These are phyloP conservation scores for Bombyx mori DNA, from an alignment of 1,140 invertebrate species.

Conservation along the genomic window DNA sequence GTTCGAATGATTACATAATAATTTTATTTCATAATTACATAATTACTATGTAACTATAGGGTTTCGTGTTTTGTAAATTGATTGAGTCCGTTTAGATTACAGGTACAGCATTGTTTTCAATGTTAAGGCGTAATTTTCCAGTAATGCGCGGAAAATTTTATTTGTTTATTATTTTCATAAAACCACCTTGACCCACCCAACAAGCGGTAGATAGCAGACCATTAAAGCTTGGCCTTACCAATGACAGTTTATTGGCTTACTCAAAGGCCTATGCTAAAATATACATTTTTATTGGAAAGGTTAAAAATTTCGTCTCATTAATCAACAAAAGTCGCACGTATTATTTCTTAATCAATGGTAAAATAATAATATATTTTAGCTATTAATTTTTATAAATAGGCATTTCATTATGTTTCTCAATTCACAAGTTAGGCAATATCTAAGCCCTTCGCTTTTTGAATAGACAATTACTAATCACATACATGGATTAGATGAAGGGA, in stretches of 20 bases:
- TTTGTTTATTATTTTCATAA: constrained; percentile 27
- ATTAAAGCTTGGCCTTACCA: constrained; percentile 35
- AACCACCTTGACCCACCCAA: constrained; percentile 33
- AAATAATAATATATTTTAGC: neutral
- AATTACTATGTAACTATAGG: no score
- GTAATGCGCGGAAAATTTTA: no score
- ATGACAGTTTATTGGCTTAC: constrained; percentile 40
- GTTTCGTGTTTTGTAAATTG: no score
- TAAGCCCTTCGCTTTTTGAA: neutral
- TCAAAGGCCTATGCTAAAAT: neutral
- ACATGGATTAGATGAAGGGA: no score
- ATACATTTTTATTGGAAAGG: neutral
- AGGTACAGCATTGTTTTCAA: no score
- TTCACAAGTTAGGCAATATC: constrained; percentile 3
- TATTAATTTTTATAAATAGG: constrained; percentile 3
- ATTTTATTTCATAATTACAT: no score
- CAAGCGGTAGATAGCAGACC: constrained; percentile 12
- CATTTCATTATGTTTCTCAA: constrained; percentile 6
- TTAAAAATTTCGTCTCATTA: neutral
- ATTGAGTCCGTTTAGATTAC: no score
- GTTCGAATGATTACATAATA: no score
- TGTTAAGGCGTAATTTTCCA: no score
- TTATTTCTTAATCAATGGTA: constrained; percentile 2
- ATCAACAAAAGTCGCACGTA: constrained; percentile 2
- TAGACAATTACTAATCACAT: neutral